Evolutionary conservation across 2,888 invertebrate genomes (phyloP), one percentile per base, ranked within the genome.

Genomic region (Uloborus plumipes): DNA sequence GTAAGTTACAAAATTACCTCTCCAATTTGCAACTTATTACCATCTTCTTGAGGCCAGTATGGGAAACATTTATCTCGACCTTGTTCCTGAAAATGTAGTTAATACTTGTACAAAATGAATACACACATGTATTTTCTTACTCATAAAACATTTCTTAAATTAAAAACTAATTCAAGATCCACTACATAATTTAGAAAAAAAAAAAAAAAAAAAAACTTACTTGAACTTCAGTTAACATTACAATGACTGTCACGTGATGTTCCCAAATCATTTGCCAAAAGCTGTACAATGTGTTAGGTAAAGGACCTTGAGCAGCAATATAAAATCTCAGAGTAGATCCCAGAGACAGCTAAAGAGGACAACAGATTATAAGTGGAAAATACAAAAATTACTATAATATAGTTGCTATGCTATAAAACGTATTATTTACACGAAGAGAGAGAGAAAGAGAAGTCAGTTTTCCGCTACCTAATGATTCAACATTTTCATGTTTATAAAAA

Each of bases 241-340:
- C 94, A 85, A 97, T 90, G 72, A 97, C 91, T 87, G 94, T 92
- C 14, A 95, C 94, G 88, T 95, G 94, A 67, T 94, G 93, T 90
- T 96, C 95, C 95, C 96, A 96, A 70, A 94, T 93, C 90, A 95
- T 94, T 90, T 95, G 94, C 97, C 97, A 97, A 89, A 96, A 93
- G 87, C 92, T 92, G 69, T 89, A 89, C 2, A 92, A 89, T 0
- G 93, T 93, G 80, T 91, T 90, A 53, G 91, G 89, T 49, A 92
- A 89, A 0, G 93, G 93, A 3, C 92, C 92, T 88, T 94, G 93
- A n/a, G 92, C 92, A 13, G 94, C 93, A 85, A 96, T 94, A 90
- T 96, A 97, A 90, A 87, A 86, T 26, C 76, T 65, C 66, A 78
- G 78, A 13, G 66, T 59, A 2, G 55, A n/a, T 31, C 82, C 84